A percentile compares a stretch with the other conserved stretches of the same genome.
These are phyloP conservation scores for Zaprionus lachaisei DNA, from an alignment of 1,140 invertebrate species.

Conservation along the genomic window DNA sequence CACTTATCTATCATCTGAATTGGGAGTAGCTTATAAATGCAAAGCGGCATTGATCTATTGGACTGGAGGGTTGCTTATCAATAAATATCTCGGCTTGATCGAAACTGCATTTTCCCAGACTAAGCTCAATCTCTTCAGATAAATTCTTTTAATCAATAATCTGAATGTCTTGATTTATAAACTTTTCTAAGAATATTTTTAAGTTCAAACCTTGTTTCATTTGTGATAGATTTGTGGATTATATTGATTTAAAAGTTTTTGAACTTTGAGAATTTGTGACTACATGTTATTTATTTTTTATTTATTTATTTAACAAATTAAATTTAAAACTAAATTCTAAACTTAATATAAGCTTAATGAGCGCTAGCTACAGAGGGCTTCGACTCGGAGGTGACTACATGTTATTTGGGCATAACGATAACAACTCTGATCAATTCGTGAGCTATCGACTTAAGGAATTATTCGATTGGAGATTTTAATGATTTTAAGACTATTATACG, in stretches of 20 bases:
- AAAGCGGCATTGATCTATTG: not conserved
- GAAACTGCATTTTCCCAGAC: slow-evolving; percentile 1
- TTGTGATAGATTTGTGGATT: not conserved
- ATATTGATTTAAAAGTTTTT: not conserved
- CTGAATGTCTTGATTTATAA: not conserved
- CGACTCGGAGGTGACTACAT: not conserved
- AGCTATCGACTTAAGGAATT: not conserved
- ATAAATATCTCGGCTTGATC: slow-evolving; percentile 27
- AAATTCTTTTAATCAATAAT: not conserved
- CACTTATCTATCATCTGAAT: not conserved
- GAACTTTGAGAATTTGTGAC: not conserved
- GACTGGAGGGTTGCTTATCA: slow-evolving; percentile 23
- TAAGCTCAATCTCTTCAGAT: not conserved
- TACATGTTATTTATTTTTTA: too few species aligned
- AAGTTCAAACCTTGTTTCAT: not conserved
- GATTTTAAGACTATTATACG: too few species aligned
- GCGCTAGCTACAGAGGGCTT: too few species aligned
- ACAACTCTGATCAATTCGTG: not conserved
- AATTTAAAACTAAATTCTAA: too few species aligned
- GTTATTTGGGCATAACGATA: not conserved
- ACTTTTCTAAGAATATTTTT: not conserved
- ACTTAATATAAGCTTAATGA: too few species aligned
- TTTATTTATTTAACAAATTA: too few species aligned
- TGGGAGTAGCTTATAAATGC: not conserved
- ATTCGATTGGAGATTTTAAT: too few species aligned